Evolutionary conservation across 2,888 invertebrate genomes (phyloP).

Genomic region (Galeopsomyia nigrocyanea): DNA sequence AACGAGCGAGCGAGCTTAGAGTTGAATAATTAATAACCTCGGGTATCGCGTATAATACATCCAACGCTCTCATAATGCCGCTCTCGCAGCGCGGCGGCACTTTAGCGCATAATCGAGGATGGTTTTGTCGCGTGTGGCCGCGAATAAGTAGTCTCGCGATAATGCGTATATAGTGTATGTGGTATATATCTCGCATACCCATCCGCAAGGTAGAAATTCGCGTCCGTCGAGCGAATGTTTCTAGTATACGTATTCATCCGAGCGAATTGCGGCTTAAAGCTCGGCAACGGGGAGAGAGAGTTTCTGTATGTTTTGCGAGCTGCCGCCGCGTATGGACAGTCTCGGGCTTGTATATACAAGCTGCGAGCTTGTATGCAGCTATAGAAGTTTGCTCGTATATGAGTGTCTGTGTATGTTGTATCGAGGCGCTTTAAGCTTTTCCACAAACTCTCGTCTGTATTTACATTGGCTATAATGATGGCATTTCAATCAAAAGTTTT

Average conservation of each 20-base stretch:
- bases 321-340: constrained; percentile 23
- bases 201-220: no score
- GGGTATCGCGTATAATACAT: no score
- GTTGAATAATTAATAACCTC: no score
- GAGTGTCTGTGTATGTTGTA: constrained; percentile 1
- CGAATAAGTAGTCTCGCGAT: no score
- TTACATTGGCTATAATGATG: constrained; percentile 38
- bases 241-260: constrained; percentile 32
- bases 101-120: no score
- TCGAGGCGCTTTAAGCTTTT: constrained; percentile 35
- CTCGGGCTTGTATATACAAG: neutral
- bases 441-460: constrained; percentile 33
- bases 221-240: no score
- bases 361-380: neutral
- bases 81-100: no score
- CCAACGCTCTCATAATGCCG: no score
- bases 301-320: constrained; percentile 25
- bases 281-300: neutral
- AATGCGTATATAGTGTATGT: no score
- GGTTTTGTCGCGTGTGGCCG: no score
- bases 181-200: no score
- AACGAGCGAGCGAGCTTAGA: no score
- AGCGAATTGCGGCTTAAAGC: constrained; percentile 28
- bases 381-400: neutral
- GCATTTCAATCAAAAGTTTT: constrained; percentile 42